Conservation (phyloP, 2,888 invertebrate species). For the Kuschelorhynchus macadamiae region DNA sequence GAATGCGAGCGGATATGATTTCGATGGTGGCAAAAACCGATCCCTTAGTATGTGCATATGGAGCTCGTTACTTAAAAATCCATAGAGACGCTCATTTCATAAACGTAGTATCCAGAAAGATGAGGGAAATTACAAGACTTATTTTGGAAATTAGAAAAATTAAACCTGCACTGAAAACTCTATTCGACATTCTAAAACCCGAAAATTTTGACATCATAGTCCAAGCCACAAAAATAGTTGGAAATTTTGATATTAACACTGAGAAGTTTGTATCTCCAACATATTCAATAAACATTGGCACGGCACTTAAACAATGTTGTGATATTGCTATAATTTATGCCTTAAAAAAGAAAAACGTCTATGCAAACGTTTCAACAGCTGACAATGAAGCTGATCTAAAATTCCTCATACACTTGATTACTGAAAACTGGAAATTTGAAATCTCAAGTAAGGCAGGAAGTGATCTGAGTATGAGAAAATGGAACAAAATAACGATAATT, state of each 20-base stretch:
- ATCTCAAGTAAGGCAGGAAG: background rate
- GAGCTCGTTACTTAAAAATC: slow-evolving; percentile 29
- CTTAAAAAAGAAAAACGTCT: background rate
- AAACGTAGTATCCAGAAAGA: slow-evolving; percentile 30
- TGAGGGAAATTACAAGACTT: slow-evolving; percentile 30
- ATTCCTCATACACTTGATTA: background rate
- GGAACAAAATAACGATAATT: background rate
- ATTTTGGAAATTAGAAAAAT: slow-evolving; percentile 12
- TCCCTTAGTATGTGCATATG: slow-evolving; percentile 28
- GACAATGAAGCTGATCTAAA: background rate
- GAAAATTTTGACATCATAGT: slow-evolving; percentile 19
- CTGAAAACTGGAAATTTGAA: background rate
- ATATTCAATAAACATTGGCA: background rate
- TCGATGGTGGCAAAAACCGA: slow-evolving; percentile 32
- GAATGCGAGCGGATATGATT: slow-evolving; percentile 19
- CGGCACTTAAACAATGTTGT: background rate
- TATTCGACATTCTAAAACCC: slow-evolving; percentile 1
- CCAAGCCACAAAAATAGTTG: background rate
- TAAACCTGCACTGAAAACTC: slow-evolving; percentile 18
- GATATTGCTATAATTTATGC: background rate
- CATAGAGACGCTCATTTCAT: slow-evolving; percentile 44
- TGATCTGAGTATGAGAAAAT: background rate
- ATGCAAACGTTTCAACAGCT: background rate
- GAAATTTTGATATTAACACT: background rate
- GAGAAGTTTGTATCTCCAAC: background rate